Evolutionary conservation across 2,888 invertebrate genomes (phyloP), one percentile per base, ranked within the genome.

Genomic region (Scaptomyza polygonia): DNA sequence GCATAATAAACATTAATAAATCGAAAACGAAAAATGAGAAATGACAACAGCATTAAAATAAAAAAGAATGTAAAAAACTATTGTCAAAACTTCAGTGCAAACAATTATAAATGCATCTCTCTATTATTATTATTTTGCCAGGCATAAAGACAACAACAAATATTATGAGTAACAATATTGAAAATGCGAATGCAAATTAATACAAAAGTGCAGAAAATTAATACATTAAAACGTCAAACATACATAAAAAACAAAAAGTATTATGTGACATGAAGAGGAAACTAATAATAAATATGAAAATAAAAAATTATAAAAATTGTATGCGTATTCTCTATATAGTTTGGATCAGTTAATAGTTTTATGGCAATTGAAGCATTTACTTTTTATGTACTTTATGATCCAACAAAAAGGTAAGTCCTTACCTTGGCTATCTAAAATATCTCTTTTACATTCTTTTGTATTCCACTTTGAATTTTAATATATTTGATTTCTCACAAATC

Each of bases 181-280:
- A 56, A 67, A 59, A 45, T 42, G 36, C n/a, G 45, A 66, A 66
- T 65, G 65, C 65, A 66, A 65, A 66, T 66, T 45, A 68, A 61
- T 49, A 67, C 66, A 66, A 62, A 62, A 39, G n/a, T 43, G 30
- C 45, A 67, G 27, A 18, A 45, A 70, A 42, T 18, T 3, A 36
- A 47, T 12, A 56, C 12, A 36, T 18, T 51, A 49, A 14, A 25
- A 27, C 5, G n/a, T n/a, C 25, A 64, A 25, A 34, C 11, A 14
- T 11, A 44, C 9, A 52, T n/a, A n/a, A n/a, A 67, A 53, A 67
- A 53, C 49, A 59, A 57, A 67, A 76, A 67, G 67, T 67, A 67
- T 71, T 74, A 71, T 76, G 72, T 67, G 59, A 70, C 61, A 65
- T 67, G 59, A 59, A 40, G 42, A 51, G 32, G 32, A 32, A n/a